phyloP scores from a whole-genome alignment of 2,888 invertebrate species.

The Drosophila colorata region DNA sequence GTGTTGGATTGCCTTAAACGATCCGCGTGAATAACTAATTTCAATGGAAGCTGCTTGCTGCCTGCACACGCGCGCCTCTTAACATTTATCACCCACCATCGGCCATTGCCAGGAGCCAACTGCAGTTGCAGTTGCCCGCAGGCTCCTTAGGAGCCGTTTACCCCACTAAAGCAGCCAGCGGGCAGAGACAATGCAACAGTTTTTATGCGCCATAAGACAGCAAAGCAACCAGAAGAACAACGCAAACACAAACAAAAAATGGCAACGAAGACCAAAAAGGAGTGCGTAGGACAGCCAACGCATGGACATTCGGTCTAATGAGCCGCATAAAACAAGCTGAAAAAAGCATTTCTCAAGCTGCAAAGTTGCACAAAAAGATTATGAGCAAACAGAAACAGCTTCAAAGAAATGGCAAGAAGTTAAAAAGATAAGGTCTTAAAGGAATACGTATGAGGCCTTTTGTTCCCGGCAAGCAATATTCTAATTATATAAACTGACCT shows the following conservation, averaged over 20 bases:
- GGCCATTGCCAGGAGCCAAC: constrained; percentile 45
- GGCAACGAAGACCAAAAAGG: constrained; percentile 55
- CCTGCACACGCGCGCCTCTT: constrained; percentile 63
- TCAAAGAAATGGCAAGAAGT: neutral
- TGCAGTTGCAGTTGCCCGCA: constrained; percentile 23
- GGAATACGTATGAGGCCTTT: neutral
- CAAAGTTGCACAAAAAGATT: constrained; percentile 7
- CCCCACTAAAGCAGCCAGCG: constrained; percentile 4
- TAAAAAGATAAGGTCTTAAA: neutral
- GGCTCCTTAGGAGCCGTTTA: constrained; percentile 13
- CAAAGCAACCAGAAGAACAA: constrained; percentile 19
- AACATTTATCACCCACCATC: constrained; percentile 83
- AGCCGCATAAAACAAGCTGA: constrained; percentile 38
- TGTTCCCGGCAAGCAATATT: no score
- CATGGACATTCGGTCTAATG: constrained; percentile 63
- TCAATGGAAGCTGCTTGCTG: constrained; percentile 79
- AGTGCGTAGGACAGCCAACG: constrained; percentile 75
- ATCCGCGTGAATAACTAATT: constrained; percentile 85
- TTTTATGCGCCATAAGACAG: constrained; percentile 47
- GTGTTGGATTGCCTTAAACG: constrained; percentile 82
- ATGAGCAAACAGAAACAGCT: constrained; percentile 10
- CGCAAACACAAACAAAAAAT: constrained; percentile 32
- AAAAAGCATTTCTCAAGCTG: constrained; percentile 3
- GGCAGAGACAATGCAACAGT: constrained; percentile 57
- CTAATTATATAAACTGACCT: no score